phyloP scores from a whole-genome alignment of 2,797 vertebrate genomes.

The Urophycis tenuis region DNA sequence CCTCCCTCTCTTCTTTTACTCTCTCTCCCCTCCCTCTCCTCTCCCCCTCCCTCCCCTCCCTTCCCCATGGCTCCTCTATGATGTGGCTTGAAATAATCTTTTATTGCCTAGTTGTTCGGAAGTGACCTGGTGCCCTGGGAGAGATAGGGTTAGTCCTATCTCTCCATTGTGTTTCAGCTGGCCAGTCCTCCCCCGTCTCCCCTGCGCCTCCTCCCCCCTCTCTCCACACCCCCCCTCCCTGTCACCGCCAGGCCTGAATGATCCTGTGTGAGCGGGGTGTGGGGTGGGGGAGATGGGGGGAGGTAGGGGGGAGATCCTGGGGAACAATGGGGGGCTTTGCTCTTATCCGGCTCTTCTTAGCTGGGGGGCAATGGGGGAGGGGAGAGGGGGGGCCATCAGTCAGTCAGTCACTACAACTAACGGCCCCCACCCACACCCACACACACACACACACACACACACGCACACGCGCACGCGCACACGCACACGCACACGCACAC shows the following conservation, averaged over 20 bases:
- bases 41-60: conserved; percentile 9
- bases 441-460: too few species aligned
- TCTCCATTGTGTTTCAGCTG: conserved; percentile 80
- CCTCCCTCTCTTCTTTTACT: conserved; percentile 20
- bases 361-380: conserved; percentile 54
- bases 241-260: conserved; percentile 73
- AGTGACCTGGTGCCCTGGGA: conserved; percentile 99
- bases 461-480: too few species aligned
- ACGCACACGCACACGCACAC: too few species aligned
- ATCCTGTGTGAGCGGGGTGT: conserved; percentile 72
- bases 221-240: conserved; percentile 36
- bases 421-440: too few species aligned
- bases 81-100: conserved; percentile 94
- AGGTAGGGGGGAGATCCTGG: conserved; percentile 10
- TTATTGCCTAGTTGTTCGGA: conserved; percentile 99
- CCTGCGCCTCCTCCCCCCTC: not conserved
- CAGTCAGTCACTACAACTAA: not conserved
- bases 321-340: conserved; percentile 90
- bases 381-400: conserved; percentile 39
- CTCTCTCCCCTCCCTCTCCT: not conserved
- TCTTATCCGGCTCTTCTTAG: conserved; percentile 66
- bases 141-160: conserved; percentile 89
- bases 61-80: conserved; percentile 74
- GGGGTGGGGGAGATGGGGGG: too few species aligned
- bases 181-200: conserved; percentile 55